Evolutionary conservation across 2,113 vertebrate species (phyloP), one percentile per base, ranked within the genome.

Genomic region (Antechinus flavipes): DNA sequence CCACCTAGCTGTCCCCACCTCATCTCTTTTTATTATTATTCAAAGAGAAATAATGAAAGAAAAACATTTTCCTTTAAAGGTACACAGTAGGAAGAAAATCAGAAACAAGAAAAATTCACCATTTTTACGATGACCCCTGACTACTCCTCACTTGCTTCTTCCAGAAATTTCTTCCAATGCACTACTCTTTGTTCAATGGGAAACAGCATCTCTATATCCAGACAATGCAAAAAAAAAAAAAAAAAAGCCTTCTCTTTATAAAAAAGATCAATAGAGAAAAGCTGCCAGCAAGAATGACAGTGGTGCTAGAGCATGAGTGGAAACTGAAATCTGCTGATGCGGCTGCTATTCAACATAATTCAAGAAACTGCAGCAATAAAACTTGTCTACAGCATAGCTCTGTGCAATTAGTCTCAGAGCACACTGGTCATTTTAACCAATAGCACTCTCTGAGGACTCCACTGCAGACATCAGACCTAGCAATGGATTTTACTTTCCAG

Each of bases 291-390:
- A 58, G 93, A 97, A 97, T 42, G 97, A 97, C 97, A 98, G 93
- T 95, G 96, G 95, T 95, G 96, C 94, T 91, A 95, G 76, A 96
- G 97, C 92, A 61, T 76, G 90, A 0, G 93, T 90, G 94, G 96
- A 97, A 97, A 98, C 96, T 95, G 97, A 98, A 98, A 98, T 98
- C 96, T 98, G 98, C 98, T 98, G 97, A 98, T 0, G 30, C 97
- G 97, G 97, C 98, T 97, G 96, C 97, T 97, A 95, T 96, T 97
- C 97, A 94, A 97, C 96, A 94, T 97, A 97, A 98, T 98, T 98
- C 97, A 98, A 96, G 97, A 96, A 97, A 97, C 97, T 95, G 97
- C 97, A 97, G 98, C 97, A 97, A 98, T 98, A 98, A 97, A 98
- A 97, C 96, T 97, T 96, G 96, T 84, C 96, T 91, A 55, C 95